phyloP scores from a whole-genome alignment of 2,113 vertebrate species.

The Bombycilla garrulus region DNA sequence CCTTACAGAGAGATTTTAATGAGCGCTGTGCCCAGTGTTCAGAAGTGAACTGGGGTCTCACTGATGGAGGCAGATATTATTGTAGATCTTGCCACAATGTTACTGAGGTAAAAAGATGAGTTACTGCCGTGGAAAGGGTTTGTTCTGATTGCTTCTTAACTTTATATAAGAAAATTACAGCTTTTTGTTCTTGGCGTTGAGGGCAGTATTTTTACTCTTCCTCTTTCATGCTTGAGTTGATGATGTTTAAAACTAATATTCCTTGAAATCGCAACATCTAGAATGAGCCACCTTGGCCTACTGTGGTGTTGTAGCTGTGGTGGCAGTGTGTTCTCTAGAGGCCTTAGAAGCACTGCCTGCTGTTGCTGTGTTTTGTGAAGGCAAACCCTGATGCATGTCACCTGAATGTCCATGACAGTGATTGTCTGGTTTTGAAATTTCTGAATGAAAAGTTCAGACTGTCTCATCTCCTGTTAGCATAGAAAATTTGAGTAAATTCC shows the following conservation, averaged over 20 bases:
- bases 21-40: slow-evolving; percentile 84
- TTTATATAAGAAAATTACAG: background rate
- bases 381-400: background rate
- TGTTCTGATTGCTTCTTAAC: background rate
- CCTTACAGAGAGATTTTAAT: slow-evolving; percentile 76
- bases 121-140: background rate
- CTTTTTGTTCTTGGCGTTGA: background rate
- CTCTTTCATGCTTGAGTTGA: background rate
- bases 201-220: background rate
- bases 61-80: slow-evolving; percentile 87
- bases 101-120: slow-evolving; percentile 83
- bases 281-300: background rate
- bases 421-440: background rate
- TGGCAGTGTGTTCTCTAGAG: background rate
- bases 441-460: background rate
- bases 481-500: background rate
- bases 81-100: slow-evolving; percentile 90
- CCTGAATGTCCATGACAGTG: background rate
- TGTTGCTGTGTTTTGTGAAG: background rate
- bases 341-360: background rate
- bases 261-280: background rate
- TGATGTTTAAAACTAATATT: background rate
- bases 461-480: background rate
- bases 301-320: background rate
- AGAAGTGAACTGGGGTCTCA: slow-evolving; percentile 86